Conservation (phyloP, 2,888 invertebrate genomes). For the Orthosia gothica region DNA sequence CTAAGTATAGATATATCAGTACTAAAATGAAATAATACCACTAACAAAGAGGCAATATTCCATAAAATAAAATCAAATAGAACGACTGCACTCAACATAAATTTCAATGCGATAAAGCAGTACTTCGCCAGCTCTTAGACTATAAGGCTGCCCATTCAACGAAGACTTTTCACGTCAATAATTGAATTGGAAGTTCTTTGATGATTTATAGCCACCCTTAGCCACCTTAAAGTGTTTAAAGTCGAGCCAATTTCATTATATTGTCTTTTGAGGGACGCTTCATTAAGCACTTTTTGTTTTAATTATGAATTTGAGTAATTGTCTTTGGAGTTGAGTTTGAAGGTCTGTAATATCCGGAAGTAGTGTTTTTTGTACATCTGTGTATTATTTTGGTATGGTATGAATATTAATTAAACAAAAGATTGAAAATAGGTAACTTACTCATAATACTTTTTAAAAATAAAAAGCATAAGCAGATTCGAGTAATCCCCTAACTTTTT, state of each 20-base stretch:
- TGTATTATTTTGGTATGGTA: background rate
- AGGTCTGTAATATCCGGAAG: background rate
- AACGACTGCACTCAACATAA: slow-evolving; percentile 32
- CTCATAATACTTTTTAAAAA: too few relatives aligned
- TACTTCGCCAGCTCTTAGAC: slow-evolving; percentile 20
- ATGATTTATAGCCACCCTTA: slow-evolving; percentile 35
- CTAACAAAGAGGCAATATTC: background rate
- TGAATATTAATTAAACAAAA: background rate
- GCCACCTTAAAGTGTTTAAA: slow-evolving; percentile 38
- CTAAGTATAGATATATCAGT: too few relatives aligned
- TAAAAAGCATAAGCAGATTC: background rate
- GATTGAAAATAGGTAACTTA: background rate
- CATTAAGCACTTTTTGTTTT: slow-evolving; percentile 50
- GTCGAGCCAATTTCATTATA: slow-evolving; percentile 47
- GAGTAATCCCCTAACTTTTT: background rate
- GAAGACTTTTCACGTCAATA: slow-evolving; percentile 37
- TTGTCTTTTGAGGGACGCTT: slow-evolving; percentile 39
- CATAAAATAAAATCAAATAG: slow-evolving; percentile 25
- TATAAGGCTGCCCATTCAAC: slow-evolving; percentile 39
- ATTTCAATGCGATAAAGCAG: slow-evolving; percentile 29
- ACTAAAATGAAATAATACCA: background rate
- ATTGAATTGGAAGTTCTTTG: slow-evolving; percentile 56
- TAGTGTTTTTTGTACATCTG: background rate
- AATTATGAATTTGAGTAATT: slow-evolving; percentile 40
- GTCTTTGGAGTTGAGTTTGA: background rate